Evolutionary conservation across 2,797 vertebrate genomes (phyloP).

Genomic region (Urocyon cinereoargenteus): DNA sequence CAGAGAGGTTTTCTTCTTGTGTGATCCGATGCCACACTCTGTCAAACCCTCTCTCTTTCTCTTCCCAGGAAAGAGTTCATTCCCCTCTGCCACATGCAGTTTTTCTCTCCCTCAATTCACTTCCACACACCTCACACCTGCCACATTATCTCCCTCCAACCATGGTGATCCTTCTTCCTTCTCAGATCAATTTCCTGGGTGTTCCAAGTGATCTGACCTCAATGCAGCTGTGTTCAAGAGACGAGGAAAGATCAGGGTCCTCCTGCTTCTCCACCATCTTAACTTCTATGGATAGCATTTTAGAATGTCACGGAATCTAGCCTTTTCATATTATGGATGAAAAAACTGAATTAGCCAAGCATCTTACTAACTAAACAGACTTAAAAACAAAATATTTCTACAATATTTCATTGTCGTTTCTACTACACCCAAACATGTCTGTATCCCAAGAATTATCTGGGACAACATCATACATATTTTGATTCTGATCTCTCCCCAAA

Average conservation of each 20-base stretch:
- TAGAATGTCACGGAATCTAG: neutral
- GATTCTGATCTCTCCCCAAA: neutral
- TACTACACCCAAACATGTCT: neutral
- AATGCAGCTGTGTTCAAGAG: too few relatives aligned
- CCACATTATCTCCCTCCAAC: neutral
- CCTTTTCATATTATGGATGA: neutral
- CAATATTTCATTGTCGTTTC: neutral
- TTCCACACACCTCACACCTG: neutral
- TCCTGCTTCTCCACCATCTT: too few relatives aligned
- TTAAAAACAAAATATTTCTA: neutral
- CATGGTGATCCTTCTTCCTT: too few relatives aligned
- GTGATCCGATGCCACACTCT: neutral
- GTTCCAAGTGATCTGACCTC: too few relatives aligned
- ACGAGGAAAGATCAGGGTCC: too few relatives aligned
- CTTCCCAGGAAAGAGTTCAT: neutral
- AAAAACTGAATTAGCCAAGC: neutral
- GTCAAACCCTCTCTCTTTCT: neutral
- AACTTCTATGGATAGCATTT: neutral
- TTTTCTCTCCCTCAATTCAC: neutral
- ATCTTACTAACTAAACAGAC: neutral
- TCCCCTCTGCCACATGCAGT: neutral
- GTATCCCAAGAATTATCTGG: slow-evolving; percentile 20
- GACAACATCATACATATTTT: neutral
- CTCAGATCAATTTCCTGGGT: too few relatives aligned
- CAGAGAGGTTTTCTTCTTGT: neutral